Percentiles rank a stretch among this genome's conserved stretches.
Evolutionary conservation across 1,140 invertebrate genomes (phyloP).

Genomic region (Anagrus nilaparvatae): DNA sequence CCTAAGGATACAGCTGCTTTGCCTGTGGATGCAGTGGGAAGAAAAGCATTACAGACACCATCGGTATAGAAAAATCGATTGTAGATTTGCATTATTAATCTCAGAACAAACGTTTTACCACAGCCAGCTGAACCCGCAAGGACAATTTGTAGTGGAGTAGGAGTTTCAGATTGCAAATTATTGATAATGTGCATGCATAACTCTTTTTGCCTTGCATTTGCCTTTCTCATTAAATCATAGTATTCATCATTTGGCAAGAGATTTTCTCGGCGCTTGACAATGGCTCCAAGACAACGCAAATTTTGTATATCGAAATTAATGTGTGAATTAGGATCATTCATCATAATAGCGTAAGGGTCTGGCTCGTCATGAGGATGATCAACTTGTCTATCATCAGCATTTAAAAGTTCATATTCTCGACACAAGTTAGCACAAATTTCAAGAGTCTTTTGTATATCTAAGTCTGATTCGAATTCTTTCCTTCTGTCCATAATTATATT

Average conservation of each 20-base stretch:
- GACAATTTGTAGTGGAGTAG: slow-evolving; percentile 26
- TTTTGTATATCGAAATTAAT: slow-evolving; percentile 11
- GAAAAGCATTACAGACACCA: slow-evolving; percentile 21
- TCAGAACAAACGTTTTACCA: slow-evolving; percentile 25
- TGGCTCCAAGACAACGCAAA: slow-evolving; percentile 8
- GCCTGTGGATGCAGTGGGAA: slow-evolving; percentile 29
- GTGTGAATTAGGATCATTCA: slow-evolving; percentile 6
- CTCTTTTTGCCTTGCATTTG: slow-evolving; percentile 26
- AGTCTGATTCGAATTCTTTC: slow-evolving; percentile 8
- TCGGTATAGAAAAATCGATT: slow-evolving; percentile 15
- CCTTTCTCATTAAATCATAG: slow-evolving; percentile 12
- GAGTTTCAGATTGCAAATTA: slow-evolving; percentile 1
- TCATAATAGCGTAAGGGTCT: slow-evolving; percentile 11
- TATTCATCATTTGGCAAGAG: slow-evolving; percentile 1
- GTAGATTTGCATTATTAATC: slow-evolving; percentile 24
- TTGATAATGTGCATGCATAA: slow-evolving; percentile 12
- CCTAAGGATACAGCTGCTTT: slow-evolving; percentile 31
- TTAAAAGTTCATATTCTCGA: neutral
- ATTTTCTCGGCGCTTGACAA: slow-evolving; percentile 16
- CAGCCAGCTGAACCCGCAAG: slow-evolving; percentile 26
- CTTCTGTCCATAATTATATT: slow-evolving; percentile 1
- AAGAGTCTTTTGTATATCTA: slow-evolving; percentile 6
- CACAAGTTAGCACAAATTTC: slow-evolving; percentile 9
- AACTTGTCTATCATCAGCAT: neutral
- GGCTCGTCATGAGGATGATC: neutral